phyloP scores from a whole-genome alignment of 2,888 invertebrate genomes.

The Trissolcus brochymenae region DNA sequence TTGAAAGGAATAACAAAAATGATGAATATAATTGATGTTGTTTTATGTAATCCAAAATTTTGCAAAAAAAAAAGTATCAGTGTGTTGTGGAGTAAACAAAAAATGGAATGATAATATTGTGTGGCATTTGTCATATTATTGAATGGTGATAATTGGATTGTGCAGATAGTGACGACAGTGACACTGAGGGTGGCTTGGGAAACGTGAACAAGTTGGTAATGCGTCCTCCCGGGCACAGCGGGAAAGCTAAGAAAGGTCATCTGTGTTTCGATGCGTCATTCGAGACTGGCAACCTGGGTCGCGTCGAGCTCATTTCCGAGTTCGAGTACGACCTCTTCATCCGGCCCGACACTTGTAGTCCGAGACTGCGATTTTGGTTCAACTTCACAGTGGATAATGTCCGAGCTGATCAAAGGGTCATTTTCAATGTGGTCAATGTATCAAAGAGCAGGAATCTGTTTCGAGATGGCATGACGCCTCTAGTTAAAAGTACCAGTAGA shows the following conservation, averaged over 20 bases:
- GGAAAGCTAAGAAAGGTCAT: slow-evolving; percentile 97
- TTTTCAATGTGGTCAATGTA: slow-evolving; percentile 98
- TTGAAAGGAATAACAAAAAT: too few species aligned
- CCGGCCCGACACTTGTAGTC: slow-evolving; percentile 97
- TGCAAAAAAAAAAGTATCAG: too few species aligned
- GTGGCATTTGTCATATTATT: background rate
- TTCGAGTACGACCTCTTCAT: slow-evolving; percentile 97
- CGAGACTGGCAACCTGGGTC: slow-evolving; percentile 97
- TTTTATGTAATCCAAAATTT: too few species aligned
- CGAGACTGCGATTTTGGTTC: slow-evolving; percentile 95
- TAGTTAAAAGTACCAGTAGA: slow-evolving; percentile 93
- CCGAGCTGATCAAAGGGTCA: slow-evolving; percentile 93
- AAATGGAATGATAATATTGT: too few species aligned
- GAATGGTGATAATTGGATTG: background rate
- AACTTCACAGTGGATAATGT: slow-evolving; percentile 99
- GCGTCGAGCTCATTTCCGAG: slow-evolving; percentile 94
- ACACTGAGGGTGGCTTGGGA: slow-evolving; percentile 94
- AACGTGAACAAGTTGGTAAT: slow-evolving; percentile 93
- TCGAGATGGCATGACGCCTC: slow-evolving; percentile 92
- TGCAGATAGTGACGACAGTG: slow-evolving; percentile 92
- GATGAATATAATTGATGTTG: too few species aligned
- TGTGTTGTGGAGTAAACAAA: too few species aligned
- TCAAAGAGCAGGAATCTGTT: slow-evolving; percentile 94
- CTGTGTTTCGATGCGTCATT: slow-evolving; percentile 98
- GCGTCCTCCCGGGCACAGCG: slow-evolving; percentile 93